Evolutionary conservation across 2,113 vertebrate genomes (phyloP), one percentile per base, ranked within the genome.

Genomic region (Myodes glareolus): DNA sequence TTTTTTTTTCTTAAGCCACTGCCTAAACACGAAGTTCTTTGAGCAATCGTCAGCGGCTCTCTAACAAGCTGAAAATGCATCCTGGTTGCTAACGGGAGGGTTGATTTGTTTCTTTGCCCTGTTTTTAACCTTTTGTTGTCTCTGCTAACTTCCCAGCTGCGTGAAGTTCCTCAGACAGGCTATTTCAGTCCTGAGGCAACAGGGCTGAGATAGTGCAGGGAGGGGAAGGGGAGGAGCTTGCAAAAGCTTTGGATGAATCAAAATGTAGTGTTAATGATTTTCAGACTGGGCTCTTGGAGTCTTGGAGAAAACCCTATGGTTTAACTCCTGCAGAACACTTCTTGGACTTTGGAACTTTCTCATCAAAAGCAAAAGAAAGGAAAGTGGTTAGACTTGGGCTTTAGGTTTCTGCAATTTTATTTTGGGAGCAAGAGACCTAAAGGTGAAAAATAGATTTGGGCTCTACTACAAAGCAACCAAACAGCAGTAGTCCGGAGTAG

Each of bases 1-100:
- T 98, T 98, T 98, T 98, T 98, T 98, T 97, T 97, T 96, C 50
- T 94, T 95, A 98, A 98, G 97, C 97, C 97, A 97, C 97, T 92
- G 94, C 98, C 98, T 98, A 97, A 94, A 95, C 96, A 47, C 90
- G 82, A 84, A 92, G 78, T 92, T 96, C 98, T 97, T 97, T 98
- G 98, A 98, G 98, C 98, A 98, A 94, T 94, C 96, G 93, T 92
- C 96, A 96, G 95, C 88, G 97, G 95, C 90, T 97, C 98, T 98
- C 95, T 97, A 98, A 96, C 97, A 98, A 98, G 98, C 97, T 97
- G 93, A 95, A 97, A 98, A 97, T 96, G 95, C 95, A 95, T 97
- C 92, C 96, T 33, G 87, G 84, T 94, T 96, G 92, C 92, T 90
- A 88, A 68, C 78, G n/a, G 76, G 94, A 92, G 96, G 81, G 23